Evolutionary conservation across 2,113 vertebrate genomes (phyloP).

Genomic region (Synchiropus splendidus): DNA sequence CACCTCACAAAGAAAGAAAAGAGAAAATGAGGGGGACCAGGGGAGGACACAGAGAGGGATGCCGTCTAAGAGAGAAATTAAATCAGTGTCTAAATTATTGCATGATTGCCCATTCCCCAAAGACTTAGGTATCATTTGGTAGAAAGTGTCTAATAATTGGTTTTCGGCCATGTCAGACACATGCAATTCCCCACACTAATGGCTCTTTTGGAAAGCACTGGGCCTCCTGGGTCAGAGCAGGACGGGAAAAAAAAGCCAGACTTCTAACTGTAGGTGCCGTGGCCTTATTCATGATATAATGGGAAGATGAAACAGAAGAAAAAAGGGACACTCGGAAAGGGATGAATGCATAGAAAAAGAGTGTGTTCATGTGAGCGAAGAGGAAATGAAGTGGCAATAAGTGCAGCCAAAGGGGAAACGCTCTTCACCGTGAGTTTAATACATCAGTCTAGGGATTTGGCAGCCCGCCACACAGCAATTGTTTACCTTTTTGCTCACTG

Average conservation of each 20-base stretch:
- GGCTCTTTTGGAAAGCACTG: conserved; percentile 79
- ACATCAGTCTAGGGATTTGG: conserved; percentile 88
- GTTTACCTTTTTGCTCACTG: conserved; percentile 99
- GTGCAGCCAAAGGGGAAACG: conserved; percentile 95
- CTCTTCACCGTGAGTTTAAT: conserved; percentile 96
- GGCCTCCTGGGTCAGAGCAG: conserved; percentile 84
- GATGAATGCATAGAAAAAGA: conserved; percentile 44
- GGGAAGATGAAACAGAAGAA: conserved; percentile 29
- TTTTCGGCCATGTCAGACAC: conserved; percentile 94
- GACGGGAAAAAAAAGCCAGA: conserved; percentile 85
- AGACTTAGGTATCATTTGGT: conserved; percentile 91
- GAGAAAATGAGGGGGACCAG: conserved; percentile 17
- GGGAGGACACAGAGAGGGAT: conserved; percentile 33
- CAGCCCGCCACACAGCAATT: conserved; percentile 94
- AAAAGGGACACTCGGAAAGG: conserved; percentile 21
- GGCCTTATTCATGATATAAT: conserved; percentile 31
- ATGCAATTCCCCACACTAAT: conserved; percentile 91
- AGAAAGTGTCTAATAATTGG: conserved; percentile 98
- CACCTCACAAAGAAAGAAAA: conserved; percentile 35
- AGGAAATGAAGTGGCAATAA: conserved; percentile 99
- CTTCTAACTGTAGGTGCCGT: conserved; percentile 48
- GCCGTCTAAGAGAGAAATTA: conserved; percentile 78
- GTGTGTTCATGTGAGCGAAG: conserved; percentile 62
- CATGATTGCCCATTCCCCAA: conserved; percentile 94
- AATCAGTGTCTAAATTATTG: conserved; percentile 97